Evolutionary conservation across 2,113 vertebrate species (phyloP).

Genomic region (Alexandromys fortis): DNA sequence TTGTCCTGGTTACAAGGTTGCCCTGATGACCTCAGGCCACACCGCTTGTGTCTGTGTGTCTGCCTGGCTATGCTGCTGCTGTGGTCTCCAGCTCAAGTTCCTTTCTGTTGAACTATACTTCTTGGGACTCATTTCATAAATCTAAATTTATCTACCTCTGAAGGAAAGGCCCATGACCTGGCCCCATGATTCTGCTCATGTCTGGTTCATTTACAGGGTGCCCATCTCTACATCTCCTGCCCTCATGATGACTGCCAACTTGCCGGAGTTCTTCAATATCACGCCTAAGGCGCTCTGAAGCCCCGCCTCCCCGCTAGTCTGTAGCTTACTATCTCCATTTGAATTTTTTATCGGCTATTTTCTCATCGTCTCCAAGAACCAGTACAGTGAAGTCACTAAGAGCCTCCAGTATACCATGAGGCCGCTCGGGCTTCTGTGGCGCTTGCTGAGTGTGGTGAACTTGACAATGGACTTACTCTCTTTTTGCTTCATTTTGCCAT

Average conservation of each 20-base stretch:
- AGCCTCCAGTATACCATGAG: rapidly evolving
- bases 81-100: background rate
- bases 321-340: background rate
- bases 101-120: background rate
- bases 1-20: background rate
- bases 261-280: background rate
- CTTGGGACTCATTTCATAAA: background rate
- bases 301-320: background rate
- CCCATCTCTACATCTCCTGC: background rate
- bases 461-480: background rate
- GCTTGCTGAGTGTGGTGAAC: background rate
- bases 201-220: background rate
- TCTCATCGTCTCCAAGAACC: no score
- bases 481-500: background rate
- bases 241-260: background rate
- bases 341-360: background rate
- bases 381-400: background rate
- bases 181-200: background rate
- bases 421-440: background rate
- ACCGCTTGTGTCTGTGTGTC: background rate
- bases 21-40: background rate
- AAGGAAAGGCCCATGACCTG: background rate
- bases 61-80: background rate
- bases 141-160: background rate
- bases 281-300: background rate